phyloP scores from a whole-genome alignment of 2,888 invertebrate species.

The Acanthopleura granulata region DNA sequence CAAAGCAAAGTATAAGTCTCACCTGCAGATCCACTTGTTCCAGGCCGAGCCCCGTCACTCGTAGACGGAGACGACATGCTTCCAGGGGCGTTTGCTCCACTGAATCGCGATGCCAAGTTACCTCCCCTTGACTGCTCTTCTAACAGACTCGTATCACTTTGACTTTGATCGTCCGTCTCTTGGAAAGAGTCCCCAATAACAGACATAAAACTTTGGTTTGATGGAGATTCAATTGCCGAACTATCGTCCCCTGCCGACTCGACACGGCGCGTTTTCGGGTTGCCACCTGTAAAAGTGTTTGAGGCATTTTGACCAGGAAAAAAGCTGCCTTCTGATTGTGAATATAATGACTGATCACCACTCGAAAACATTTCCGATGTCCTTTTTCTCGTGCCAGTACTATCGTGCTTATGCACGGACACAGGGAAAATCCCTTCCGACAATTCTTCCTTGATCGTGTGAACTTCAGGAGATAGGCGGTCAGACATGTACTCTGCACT shows the following conservation, averaged over 20 bases:
- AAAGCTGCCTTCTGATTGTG: background rate
- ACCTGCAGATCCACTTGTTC: background rate
- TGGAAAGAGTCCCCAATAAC: background rate
- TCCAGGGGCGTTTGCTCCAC: background rate
- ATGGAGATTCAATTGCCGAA: background rate
- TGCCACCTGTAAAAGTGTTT: background rate
- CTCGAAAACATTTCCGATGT: background rate
- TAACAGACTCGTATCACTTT: background rate
- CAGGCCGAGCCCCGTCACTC: background rate
- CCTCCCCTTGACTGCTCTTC: background rate
- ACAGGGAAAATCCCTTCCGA: background rate
- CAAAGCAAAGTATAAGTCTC: no score
- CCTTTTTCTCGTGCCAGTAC: background rate
- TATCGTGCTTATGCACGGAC: background rate
- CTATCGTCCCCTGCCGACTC: background rate
- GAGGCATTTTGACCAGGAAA: background rate
- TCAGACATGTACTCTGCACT: background rate
- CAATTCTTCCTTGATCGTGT: background rate
- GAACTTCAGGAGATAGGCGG: background rate
- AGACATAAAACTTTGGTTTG: conserved; percentile 4
- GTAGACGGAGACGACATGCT: background rate
- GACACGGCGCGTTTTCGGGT: background rate
- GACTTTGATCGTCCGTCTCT: background rate
- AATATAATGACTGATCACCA: background rate
- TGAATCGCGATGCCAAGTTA: background rate